A percentile compares a stretch with the other conserved stretches of the same genome.
phyloP scores from a whole-genome alignment of 1,140 invertebrate species.

The Tetramorium simillimum region DNA sequence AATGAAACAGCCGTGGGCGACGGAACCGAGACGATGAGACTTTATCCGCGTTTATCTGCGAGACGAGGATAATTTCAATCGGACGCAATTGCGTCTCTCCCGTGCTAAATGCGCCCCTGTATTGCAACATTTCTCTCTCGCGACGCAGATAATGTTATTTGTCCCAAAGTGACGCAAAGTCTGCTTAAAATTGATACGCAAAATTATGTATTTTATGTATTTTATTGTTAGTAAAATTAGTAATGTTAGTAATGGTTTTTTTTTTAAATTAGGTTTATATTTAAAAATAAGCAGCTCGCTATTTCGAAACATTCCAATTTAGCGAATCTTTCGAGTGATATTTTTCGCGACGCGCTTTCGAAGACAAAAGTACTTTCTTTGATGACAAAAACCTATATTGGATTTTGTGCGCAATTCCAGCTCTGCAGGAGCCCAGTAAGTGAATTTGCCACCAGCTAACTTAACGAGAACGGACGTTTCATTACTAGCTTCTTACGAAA shows the following conservation, averaged over 20 bases:
- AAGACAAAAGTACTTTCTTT: conserved; percentile 51
- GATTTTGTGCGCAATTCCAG: conserved; percentile 56
- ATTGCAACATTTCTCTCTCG: not conserved
- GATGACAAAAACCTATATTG: conserved; percentile 58
- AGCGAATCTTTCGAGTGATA: conserved; percentile 27
- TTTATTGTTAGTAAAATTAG: not conserved
- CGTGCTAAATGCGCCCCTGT: not conserved
- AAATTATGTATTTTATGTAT: conserved; percentile 15
- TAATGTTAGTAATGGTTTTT: not conserved
- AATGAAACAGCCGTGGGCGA: conserved; percentile 30
- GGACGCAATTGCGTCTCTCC: not conserved
- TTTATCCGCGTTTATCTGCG: conserved; percentile 10
- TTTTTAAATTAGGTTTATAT: not conserved
- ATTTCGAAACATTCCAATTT: conserved; percentile 24
- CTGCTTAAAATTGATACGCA: not conserved
- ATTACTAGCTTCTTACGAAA: conserved; percentile 62
- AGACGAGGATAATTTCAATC: conserved; percentile 43
- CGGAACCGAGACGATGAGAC: conserved; percentile 28
- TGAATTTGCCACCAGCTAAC: conserved; percentile 57
- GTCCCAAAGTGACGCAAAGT: not conserved
- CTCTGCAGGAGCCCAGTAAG: conserved; percentile 39
- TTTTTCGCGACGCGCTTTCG: conserved; percentile 44
- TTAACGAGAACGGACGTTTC: conserved; percentile 60
- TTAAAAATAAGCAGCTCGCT: conserved; percentile 6
- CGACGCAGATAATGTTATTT: not conserved